phyloP scores from a whole-genome alignment of 2,888 invertebrate species.

The Argyresthia albistria region DNA sequence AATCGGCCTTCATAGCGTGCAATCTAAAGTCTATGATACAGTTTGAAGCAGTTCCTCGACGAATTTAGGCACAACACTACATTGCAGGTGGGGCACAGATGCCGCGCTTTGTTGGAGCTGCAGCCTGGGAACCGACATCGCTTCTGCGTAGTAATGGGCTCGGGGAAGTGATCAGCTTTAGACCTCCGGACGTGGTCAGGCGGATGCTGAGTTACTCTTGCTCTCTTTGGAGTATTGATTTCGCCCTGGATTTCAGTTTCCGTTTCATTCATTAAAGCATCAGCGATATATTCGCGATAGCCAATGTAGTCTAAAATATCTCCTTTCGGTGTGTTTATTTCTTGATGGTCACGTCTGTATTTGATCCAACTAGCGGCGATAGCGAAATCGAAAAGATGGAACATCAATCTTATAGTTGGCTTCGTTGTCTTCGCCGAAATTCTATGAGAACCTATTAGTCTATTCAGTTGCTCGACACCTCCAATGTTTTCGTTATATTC shows the following conservation, averaged over 20 bases:
- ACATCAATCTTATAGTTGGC: slow-evolving; percentile 4
- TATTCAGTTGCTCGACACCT: slow-evolving; percentile 1
- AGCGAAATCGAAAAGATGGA: slow-evolving; percentile 6
- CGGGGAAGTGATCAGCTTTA: slow-evolving; percentile 2
- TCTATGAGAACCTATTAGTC: slow-evolving; percentile 1
- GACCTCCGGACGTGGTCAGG: background rate
- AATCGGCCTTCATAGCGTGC: too few relatives aligned
- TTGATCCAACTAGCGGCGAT: slow-evolving; percentile 5
- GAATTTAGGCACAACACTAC: too few relatives aligned
- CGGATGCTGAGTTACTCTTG: background rate
- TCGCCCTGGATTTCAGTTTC: background rate
- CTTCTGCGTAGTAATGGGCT: background rate
- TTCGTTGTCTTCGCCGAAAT: background rate
- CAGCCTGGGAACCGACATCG: too few relatives aligned
- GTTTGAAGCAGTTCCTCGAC: too few relatives aligned
- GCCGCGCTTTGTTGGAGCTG: too few relatives aligned
- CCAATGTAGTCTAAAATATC: background rate
- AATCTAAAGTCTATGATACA: too few relatives aligned
- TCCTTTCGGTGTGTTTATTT: background rate
- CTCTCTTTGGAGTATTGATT: background rate
- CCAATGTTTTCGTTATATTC: background rate
- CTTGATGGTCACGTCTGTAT: slow-evolving; percentile 5
- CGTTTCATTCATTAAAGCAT: background rate
- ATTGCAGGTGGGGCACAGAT: too few relatives aligned
- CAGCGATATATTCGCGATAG: background rate